Evolutionary conservation across 37 sponge, comb jelly and placozoan species (phyloP), one percentile per base, ranked within the genome.

Genomic region (Ianthella basta): DNA sequence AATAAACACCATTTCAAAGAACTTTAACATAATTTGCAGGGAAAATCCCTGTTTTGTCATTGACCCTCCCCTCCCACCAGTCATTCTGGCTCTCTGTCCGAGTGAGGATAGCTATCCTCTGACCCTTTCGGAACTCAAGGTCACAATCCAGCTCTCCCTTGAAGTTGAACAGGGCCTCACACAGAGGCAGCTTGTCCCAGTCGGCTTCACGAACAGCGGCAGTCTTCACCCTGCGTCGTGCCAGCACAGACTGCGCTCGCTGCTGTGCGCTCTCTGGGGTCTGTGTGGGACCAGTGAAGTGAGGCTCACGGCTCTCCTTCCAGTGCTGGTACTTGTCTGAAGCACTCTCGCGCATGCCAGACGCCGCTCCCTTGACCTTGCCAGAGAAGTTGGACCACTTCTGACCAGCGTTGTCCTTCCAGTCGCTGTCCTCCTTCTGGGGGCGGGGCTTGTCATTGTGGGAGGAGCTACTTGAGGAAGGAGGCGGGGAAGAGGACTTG

Each of bases 11-110:
- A 63, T 68, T 59, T 82, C 33, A 91, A 59, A 91, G 15, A 19
- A 93, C 25, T n/a, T 86, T 88, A 55, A 98, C 96, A 82, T 98
- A 98, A 72, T 98, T 98, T 20, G 95, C 96, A 30, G 99, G 99
- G 82, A 98, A 98, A 65, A 98, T 98, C 5, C 99, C 99, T 27
- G 85, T 82, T 56, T 89, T 89, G 27, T 87, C 99, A 85, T 91
- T 84, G 10, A 94, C 25, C 29, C 82, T 86, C 35, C 99, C 99
- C 87, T 98, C 99, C 99, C 99, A 98, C 99, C 99, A 98, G 82
- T 94, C 94, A 66, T 84, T 55, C 57, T 83, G 78, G 10, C 41
- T 33, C 30, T 87, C 93, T n/a, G 99, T 98, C 23, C 90, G 54
- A n/a, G 91, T 90, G 34, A 96, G 34, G 19, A 98, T 74, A 53